Percentiles rank a stretch among this genome's conserved stretches.
phyloP scores from a whole-genome alignment of 2,797 vertebrate genomes.

The Distichodus sexfasciatus region DNA sequence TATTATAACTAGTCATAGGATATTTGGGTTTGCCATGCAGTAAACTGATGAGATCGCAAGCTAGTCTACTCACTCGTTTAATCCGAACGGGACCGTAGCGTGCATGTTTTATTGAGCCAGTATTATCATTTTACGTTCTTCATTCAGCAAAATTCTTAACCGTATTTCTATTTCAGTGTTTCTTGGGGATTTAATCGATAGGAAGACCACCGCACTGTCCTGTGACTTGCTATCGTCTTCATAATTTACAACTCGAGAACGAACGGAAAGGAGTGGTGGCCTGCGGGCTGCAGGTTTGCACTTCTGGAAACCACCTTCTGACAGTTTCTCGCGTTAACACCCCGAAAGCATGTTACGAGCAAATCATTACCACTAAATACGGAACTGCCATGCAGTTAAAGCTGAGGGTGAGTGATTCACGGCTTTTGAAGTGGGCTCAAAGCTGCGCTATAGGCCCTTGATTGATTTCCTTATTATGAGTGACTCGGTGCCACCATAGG shows the following conservation, averaged over 20 bases:
- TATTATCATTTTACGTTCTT: neutral
- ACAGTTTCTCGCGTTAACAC: slow-evolving; percentile 6
- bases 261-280: neutral
- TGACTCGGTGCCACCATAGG: slow-evolving; percentile 1
- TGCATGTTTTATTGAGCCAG: neutral
- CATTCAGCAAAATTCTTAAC: neutral
- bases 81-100: neutral
- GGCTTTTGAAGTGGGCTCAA: slow-evolving; percentile 13
- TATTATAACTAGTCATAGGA: too few species aligned
- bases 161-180: neutral
- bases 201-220: slow-evolving; percentile 2
- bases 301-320: neutral
- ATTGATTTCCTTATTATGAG: slow-evolving; percentile 9
- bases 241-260: slow-evolving; percentile 20
- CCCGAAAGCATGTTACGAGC: slow-evolving; percentile 14
- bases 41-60: neutral
- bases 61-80: neutral
- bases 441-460: slow-evolving; percentile 15
- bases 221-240: neutral
- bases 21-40: slow-evolving; percentile 15
- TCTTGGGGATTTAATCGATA: slow-evolving; percentile 2
- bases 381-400: slow-evolving; percentile 10
- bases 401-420: slow-evolving; percentile 28
- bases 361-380: slow-evolving; percentile 10
- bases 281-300: neutral